Evolutionary conservation across 2,113 vertebrate species (phyloP).

Genomic region (Loxodonta africana): DNA sequence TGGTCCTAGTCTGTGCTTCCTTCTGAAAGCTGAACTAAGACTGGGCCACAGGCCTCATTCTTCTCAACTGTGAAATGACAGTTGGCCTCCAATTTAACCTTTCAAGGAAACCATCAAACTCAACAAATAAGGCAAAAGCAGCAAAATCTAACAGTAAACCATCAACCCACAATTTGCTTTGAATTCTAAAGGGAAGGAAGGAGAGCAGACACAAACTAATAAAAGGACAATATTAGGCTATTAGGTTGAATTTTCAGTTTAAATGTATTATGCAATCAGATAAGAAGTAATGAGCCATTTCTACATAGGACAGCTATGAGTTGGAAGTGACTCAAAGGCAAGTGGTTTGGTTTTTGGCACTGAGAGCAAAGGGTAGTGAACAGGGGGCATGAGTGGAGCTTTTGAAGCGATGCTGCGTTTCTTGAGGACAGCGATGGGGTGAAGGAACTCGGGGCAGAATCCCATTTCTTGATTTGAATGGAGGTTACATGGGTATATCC

Average conservation of each 20-base stretch:
- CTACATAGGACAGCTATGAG: background rate
- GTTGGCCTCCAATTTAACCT: background rate
- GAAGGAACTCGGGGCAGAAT: rapidly evolving
- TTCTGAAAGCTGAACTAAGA: background rate
- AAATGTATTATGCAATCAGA: background rate
- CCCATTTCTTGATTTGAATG: background rate
- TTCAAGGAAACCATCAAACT: background rate
- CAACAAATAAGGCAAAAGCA: background rate
- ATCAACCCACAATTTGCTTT: background rate
- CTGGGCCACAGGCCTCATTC: background rate
- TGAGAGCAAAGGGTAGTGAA: background rate
- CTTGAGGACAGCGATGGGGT: background rate
- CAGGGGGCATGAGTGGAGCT: rapidly evolving
- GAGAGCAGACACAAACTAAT: rapidly evolving
- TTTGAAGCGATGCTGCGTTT: rapidly evolving
- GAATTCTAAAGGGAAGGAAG: background rate
- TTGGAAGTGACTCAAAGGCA: background rate
- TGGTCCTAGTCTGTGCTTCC: rapidly evolving
- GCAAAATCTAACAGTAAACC: background rate
- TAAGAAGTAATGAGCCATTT: background rate
- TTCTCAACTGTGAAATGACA: too few species aligned
- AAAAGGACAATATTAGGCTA: too few species aligned
- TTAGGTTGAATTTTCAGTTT: background rate
- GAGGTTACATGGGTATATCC: rapidly evolving
- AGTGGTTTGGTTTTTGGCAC: background rate